Evolutionary conservation across 1,140 invertebrate genomes (phyloP).

Genomic region (Trinorchestia longiramus): DNA sequence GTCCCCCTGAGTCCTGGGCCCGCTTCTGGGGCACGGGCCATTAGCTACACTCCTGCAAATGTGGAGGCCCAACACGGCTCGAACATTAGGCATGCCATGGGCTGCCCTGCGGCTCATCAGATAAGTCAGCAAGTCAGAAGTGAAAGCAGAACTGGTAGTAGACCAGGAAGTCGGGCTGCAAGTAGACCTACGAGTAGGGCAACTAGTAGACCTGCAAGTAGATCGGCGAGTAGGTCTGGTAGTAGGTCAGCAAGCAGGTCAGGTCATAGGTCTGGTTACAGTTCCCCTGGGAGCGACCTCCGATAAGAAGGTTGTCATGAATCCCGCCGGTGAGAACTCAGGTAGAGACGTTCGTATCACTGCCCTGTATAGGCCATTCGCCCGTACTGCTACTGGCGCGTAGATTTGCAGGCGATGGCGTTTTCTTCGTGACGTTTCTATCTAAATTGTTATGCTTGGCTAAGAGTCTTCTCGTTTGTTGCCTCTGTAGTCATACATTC

Average conservation of each 20-base stretch:
- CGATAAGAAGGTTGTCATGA: constrained; percentile 57
- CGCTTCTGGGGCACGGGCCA: constrained; percentile 56
- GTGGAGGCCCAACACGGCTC: constrained; percentile 56
- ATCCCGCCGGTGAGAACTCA: constrained; percentile 12
- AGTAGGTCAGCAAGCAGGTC: constrained; percentile 67
- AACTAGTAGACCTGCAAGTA: constrained; percentile 66
- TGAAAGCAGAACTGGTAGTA: constrained; percentile 61
- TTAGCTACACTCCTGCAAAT: constrained; percentile 54
- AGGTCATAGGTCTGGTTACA: constrained; percentile 66
- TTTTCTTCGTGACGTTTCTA: constrained; percentile 26
- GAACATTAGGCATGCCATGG: constrained; percentile 61
- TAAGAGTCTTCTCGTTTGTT: constrained; percentile 26
- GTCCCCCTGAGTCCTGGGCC: constrained; percentile 61
- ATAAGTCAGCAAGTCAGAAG: constrained; percentile 57
- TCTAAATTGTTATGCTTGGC: constrained; percentile 48
- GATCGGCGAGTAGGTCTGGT: constrained; percentile 66
- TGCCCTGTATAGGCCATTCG: constrained; percentile 54
- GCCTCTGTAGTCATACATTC: constrained; percentile 27
- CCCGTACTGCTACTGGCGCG: constrained; percentile 41
- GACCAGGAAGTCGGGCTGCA: constrained; percentile 65
- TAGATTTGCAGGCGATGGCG: constrained; percentile 40
- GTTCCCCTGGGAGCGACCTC: constrained; percentile 66
- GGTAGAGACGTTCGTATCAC: constrained; percentile 20
- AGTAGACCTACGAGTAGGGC: constrained; percentile 66
- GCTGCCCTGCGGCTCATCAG: constrained; percentile 62